Percentiles rank a stretch among this genome's conserved stretches.
Evolutionary conservation across 2,888 invertebrate species (phyloP).

Genomic region (Drosophila monieri): DNA sequence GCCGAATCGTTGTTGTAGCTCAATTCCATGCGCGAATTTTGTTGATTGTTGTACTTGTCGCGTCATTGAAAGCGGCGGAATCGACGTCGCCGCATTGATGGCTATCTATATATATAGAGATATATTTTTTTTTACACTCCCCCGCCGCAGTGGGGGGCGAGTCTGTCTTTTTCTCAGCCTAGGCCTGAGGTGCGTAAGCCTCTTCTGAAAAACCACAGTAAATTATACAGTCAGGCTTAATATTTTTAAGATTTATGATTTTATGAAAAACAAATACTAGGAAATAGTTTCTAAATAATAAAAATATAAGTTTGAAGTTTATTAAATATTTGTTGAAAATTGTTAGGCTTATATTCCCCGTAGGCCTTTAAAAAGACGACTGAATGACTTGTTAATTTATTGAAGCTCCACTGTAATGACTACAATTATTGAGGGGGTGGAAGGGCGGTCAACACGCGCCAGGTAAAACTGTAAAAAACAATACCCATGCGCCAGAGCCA

Average conservation of each 20-base stretch:
- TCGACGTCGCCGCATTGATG: slow-evolving; percentile 56
- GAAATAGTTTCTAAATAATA: not conserved
- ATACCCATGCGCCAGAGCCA: slow-evolving; percentile 5
- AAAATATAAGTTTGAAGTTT: not conserved
- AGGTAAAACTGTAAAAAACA: slow-evolving; percentile 55
- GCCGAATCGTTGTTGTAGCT: slow-evolving; percentile 31
- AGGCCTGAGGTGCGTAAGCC: slow-evolving; percentile 23
- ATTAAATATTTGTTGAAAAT: not conserved
- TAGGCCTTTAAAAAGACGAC: not conserved
- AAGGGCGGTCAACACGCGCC: slow-evolving; percentile 51
- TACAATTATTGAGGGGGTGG: not conserved
- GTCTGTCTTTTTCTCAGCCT: slow-evolving; percentile 5
- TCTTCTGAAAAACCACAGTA: slow-evolving; percentile 52
- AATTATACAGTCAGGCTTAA: not conserved
- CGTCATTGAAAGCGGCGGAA: slow-evolving; percentile 63
- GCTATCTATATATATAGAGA: not conserved
- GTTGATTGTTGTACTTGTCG: slow-evolving; percentile 45
- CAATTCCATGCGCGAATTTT: slow-evolving; percentile 50
- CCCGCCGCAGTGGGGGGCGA: slow-evolving; percentile 9
- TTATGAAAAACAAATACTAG: not conserved
- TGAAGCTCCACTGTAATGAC: slow-evolving; percentile 8
- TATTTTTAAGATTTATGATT: not conserved
- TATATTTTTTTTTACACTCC: slow-evolving; percentile 7
- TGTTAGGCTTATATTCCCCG: not conserved
- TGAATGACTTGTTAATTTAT: not conserved